A percentile compares a stretch with the other conserved stretches of the same genome.
Conservation (phyloP, 2,888 invertebrate genomes). For the Xylota sylvarum region DNA sequence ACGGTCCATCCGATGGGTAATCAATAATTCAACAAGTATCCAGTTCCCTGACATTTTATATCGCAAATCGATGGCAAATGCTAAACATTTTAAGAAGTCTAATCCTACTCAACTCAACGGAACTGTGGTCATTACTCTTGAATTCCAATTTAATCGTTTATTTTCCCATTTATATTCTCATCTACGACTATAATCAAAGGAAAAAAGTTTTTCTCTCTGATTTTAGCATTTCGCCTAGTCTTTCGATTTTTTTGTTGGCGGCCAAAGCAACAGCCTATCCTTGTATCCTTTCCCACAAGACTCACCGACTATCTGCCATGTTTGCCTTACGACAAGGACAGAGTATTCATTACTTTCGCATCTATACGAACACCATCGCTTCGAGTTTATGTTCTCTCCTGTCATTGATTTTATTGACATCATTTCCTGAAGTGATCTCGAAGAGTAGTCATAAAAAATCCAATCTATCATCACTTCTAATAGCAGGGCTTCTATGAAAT, state of each 20-base stretch:
- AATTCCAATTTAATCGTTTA: slow-evolving; percentile 19
- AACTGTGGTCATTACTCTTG: slow-evolving; percentile 17
- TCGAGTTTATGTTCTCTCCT: neutral
- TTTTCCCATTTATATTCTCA: too few species aligned
- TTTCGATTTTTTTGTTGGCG: neutral
- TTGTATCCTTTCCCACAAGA: neutral
- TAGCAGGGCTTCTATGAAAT: slow-evolving; percentile 3
- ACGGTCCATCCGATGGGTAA: slow-evolving; percentile 16
- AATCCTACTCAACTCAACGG: slow-evolving; percentile 1
- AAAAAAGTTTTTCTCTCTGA: slow-evolving; percentile 3
- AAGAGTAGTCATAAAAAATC: slow-evolving; percentile 23
- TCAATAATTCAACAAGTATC: slow-evolving; percentile 42
- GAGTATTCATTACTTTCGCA: slow-evolving; percentile 17
- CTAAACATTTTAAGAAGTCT: slow-evolving; percentile 6
- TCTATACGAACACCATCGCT: neutral
- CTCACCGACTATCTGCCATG: neutral
- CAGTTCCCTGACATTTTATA: neutral
- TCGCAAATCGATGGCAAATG: slow-evolving; percentile 4
- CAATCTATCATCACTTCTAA: slow-evolving; percentile 27
- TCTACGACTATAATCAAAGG: slow-evolving; percentile 10
- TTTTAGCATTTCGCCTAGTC: neutral
- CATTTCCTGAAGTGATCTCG: slow-evolving; percentile 22
- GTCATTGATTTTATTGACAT: slow-evolving; percentile 28
- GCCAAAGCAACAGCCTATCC: slow-evolving; percentile 3
- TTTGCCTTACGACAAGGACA: slow-evolving; percentile 1